phyloP scores from a whole-genome alignment of 2,888 invertebrate species.

The Catonia carolina region DNA sequence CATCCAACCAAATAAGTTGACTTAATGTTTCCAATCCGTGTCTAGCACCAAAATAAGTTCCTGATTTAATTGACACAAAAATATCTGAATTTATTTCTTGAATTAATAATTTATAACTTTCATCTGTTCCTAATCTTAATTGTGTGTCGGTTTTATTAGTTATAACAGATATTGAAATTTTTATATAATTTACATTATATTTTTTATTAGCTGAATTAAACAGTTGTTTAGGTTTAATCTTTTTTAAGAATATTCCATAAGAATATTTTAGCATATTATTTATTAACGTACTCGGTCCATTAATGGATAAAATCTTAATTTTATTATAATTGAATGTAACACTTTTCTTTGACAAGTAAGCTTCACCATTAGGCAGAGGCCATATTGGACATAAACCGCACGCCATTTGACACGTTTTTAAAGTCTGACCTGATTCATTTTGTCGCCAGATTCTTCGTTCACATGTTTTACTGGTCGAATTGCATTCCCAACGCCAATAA shows the following conservation, averaged over 20 bases:
- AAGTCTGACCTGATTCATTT: not conserved
- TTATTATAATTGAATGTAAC: constrained; percentile 6
- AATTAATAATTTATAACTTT: constrained; percentile 19
- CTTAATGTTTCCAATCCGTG: constrained; percentile 69
- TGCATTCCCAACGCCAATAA: too few species aligned
- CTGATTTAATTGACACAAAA: constrained; percentile 32
- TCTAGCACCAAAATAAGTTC: constrained; percentile 45
- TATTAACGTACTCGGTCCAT: constrained; percentile 1
- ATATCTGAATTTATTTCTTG: constrained; percentile 38
- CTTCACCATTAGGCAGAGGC: constrained; percentile 19
- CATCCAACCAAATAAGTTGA: constrained; percentile 61
- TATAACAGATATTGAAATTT: not conserved
- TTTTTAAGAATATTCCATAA: not conserved
- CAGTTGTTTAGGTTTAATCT: constrained; percentile 2
- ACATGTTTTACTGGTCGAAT: not conserved
- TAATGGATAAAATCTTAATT: not conserved
- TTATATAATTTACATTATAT: not conserved
- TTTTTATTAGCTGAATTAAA: not conserved
- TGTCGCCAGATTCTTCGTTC: not conserved
- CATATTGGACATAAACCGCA: constrained; percentile 17
- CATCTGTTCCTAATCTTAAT: constrained; percentile 9
- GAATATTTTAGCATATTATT: constrained; percentile 5
- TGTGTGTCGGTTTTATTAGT: not conserved
- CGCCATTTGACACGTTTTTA: constrained; percentile 14
- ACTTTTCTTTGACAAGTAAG: constrained; percentile 9